A percentile compares a stretch with the other conserved stretches of the same genome.
phyloP scores from a whole-genome alignment of 2,113 vertebrate species.

The Helogale parvula region DNA sequence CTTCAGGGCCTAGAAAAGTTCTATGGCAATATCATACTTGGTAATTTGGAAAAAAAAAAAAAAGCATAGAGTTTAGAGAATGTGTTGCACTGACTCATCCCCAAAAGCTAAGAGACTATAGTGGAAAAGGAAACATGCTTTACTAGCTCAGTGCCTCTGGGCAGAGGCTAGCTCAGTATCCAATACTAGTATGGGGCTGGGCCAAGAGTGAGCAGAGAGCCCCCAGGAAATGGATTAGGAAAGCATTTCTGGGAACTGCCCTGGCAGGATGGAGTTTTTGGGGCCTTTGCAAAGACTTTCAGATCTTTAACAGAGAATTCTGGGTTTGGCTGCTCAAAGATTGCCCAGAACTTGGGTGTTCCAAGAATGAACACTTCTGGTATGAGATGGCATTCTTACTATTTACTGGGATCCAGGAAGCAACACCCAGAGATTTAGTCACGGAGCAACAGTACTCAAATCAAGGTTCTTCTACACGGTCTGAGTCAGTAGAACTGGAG shows the following conservation, averaged over 20 bases:
- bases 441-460: background rate
- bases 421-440: background rate
- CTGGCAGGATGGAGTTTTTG: background rate
- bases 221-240: conserved; percentile 48
- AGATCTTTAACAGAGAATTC: conserved; percentile 16
- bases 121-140: background rate
- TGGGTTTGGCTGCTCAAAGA: background rate
- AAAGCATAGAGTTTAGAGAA: background rate
- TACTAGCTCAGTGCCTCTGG: background rate
- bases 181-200: background rate
- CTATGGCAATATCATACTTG: background rate
- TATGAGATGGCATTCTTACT: background rate
- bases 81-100: background rate
- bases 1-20: background rate
- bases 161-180: background rate
- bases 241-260: conserved; percentile 39
- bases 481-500: background rate
- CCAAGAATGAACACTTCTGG: background rate
- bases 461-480: background rate
- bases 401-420: background rate
- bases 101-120: background rate
- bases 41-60: background rate
- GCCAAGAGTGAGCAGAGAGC: background rate
- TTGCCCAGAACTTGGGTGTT: background rate
- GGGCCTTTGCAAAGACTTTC: conserved; percentile 33